Percentiles rank a stretch among this genome's conserved stretches.
These are phyloP conservation scores for Puntigrus tetrazona DNA, from an alignment of 2,113 vertebrate species.

Conservation along the genomic window DNA sequence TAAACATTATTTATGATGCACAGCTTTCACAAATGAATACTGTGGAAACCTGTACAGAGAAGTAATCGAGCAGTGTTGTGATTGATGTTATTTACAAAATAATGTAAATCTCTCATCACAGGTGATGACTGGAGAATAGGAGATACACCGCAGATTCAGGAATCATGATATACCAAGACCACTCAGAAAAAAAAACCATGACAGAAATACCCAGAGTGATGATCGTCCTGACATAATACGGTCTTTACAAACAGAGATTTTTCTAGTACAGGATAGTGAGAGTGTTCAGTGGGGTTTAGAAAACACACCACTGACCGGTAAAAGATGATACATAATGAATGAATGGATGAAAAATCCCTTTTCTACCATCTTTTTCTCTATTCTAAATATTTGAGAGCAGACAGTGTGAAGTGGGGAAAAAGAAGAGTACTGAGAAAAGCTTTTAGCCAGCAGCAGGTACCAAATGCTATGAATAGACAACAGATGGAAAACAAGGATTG, in stretches of 20 bases:
- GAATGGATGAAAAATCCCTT: conserved; percentile 28
- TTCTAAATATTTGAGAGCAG: conserved; percentile 64
- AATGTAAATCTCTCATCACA: not conserved
- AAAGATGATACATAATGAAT: conserved; percentile 23
- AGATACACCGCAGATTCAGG: not conserved
- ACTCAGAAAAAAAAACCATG: not conserved
- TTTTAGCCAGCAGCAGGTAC: conserved; percentile 54
- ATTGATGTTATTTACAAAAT: too few relatives aligned
- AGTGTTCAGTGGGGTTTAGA: not conserved
- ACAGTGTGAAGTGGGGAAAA: conserved; percentile 21
- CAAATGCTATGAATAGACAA: conserved; percentile 41
- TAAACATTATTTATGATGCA: too few relatives aligned
- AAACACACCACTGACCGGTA: conserved; percentile 8
- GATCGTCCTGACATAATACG: not conserved
- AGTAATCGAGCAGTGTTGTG: too few relatives aligned
- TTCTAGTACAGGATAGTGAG: not conserved
- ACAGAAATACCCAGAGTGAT: not conserved
- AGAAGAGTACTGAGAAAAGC: conserved; percentile 54
- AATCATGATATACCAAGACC: not conserved
- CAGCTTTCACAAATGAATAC: too few relatives aligned
- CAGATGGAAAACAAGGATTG: conserved; percentile 1
- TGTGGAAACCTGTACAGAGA: too few relatives aligned
- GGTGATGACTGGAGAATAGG: not conserved
- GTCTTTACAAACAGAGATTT: not conserved
- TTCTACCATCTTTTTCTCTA: conserved; percentile 51